Evolutionary conservation across 2,797 vertebrate genomes (phyloP).

Genomic region (Falco novaeseelandiae): DNA sequence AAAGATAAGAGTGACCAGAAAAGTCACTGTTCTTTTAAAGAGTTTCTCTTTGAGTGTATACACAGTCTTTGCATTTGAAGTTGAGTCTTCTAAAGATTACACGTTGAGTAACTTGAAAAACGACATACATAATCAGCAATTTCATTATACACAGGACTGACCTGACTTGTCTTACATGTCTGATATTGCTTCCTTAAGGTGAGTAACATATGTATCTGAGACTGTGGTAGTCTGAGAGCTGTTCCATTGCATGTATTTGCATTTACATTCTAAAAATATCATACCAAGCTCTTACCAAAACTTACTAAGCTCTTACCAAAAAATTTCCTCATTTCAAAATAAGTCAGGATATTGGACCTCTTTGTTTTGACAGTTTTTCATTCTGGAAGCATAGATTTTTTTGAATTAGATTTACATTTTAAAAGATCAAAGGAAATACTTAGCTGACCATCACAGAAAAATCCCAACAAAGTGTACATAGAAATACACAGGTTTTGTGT

Average conservation of each 20-base stretch:
- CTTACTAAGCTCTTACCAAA: not conserved
- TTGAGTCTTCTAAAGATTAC: not conserved
- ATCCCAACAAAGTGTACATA: fast-evolving
- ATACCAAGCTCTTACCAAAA: not conserved
- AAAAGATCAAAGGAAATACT: not conserved
- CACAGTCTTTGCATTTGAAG: not conserved
- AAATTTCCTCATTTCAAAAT: not conserved
- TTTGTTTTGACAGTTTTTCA: not conserved
- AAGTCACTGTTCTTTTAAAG: not conserved
- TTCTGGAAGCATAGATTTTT: not conserved
- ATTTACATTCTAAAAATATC: not conserved
- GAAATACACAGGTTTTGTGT: not conserved
- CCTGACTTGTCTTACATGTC: fast-evolving
- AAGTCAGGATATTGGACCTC: not conserved
- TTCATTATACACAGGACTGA: not conserved
- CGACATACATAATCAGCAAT: not conserved
- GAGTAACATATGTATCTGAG: not conserved
- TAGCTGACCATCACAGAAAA: not conserved
- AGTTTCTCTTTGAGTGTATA: not conserved
- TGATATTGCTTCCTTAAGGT: not conserved
- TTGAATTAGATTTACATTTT: not conserved
- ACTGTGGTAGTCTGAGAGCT: not conserved
- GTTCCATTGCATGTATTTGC: not conserved
- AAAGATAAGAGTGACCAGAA: not conserved
- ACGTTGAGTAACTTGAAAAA: not conserved